These are phyloP conservation scores for Abrostola tripartita DNA, from an alignment of 2,888 invertebrate species.

Conservation along the genomic window DNA sequence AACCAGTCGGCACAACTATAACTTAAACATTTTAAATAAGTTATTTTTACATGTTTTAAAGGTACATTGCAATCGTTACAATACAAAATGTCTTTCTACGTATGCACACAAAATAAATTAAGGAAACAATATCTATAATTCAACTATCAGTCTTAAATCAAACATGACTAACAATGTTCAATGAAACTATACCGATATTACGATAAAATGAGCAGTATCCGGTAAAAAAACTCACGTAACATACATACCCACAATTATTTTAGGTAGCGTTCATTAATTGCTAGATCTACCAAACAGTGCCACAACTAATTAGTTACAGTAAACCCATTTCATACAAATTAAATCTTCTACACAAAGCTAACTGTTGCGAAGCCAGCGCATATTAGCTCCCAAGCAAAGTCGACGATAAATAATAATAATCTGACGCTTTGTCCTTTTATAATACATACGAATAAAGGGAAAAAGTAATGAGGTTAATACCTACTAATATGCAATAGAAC, in stretches of 20 bases:
- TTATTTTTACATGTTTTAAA: constrained; percentile 20
- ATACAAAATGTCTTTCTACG: constrained; percentile 61
- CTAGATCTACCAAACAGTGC: constrained; percentile 46
- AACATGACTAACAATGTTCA: constrained; percentile 66
- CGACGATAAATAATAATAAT: constrained; percentile 23
- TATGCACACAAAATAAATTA: constrained; percentile 66
- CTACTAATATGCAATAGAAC: constrained; percentile 33
- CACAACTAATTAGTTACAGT: constrained; percentile 20
- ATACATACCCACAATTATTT: constrained; percentile 23
- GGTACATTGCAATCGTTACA: constrained; percentile 36
- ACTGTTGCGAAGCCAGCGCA: constrained; percentile 39
- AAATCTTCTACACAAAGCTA: constrained; percentile 32
- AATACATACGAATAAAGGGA: constrained; percentile 27
- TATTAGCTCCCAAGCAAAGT: constrained; percentile 34
- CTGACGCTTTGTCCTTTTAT: constrained; percentile 12
- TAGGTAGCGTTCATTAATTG: constrained; percentile 29
- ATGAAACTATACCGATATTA: constrained; percentile 53
- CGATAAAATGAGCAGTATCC: constrained; percentile 60
- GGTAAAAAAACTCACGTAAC: constrained; percentile 30
- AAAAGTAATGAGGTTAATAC: constrained; percentile 30
- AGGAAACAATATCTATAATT: constrained; percentile 63
- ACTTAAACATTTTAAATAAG: constrained; percentile 13
- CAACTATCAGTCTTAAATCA: constrained; percentile 82
- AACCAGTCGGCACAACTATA: constrained; percentile 38
- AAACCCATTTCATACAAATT: constrained; percentile 24